phyloP scores from a whole-genome alignment of 2,797 vertebrate genomes.

The Clarias laeviceps region DNA sequence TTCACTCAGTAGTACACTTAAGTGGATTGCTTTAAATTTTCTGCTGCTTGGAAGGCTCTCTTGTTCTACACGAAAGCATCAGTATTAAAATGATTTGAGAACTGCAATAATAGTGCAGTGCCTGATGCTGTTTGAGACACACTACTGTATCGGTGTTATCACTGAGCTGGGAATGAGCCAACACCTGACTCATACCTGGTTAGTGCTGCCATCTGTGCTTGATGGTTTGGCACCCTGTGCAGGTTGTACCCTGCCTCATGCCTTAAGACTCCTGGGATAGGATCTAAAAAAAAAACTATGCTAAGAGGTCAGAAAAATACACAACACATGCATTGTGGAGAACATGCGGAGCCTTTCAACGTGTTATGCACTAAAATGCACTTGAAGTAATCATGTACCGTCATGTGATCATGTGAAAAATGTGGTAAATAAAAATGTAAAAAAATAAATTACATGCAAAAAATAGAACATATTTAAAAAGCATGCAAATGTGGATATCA shows the following conservation, averaged over 20 bases:
- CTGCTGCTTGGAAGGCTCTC: not conserved
- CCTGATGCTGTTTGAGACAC: not conserved
- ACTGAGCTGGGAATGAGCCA: not conserved
- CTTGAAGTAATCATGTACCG: not conserved
- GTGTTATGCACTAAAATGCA: not conserved
- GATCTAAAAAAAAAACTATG: too few species aligned
- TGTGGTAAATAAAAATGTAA: not conserved
- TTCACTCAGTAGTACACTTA: not conserved
- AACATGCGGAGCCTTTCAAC: not conserved
- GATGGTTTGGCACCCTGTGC: not conserved
- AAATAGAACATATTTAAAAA: too few species aligned
- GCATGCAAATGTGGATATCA: too few species aligned
- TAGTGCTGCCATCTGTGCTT: not conserved
- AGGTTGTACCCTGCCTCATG: too few species aligned
- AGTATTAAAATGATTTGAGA: not conserved
- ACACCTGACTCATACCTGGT: not conserved
- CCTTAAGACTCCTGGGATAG: too few species aligned
- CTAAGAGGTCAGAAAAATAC: not conserved
- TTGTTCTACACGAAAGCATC: not conserved
- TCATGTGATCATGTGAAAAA: not conserved
- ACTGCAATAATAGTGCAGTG: not conserved
- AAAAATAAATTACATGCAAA: not conserved
- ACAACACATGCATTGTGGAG: not conserved
- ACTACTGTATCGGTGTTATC: not conserved
- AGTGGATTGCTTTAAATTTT: not conserved